Conservation (phyloP, 2,113 vertebrate species). For the Hippocampus guttulatus region DNA sequence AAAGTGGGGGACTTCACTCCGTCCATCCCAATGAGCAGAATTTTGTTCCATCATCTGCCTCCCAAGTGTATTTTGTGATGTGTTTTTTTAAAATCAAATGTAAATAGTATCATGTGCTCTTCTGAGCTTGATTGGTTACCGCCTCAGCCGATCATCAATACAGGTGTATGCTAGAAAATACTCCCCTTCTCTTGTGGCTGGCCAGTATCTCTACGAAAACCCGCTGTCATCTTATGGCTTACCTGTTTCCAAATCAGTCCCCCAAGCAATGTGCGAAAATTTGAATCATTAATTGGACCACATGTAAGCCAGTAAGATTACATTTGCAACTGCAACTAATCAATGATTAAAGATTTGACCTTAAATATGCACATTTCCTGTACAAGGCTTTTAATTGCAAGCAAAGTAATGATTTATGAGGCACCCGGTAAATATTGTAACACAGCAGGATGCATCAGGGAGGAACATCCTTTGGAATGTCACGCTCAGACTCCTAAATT, state of each 20-base stretch:
- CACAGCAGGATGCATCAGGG: no score
- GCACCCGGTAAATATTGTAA: no score
- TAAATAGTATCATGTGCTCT: conserved; percentile 13
- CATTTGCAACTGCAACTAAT: no score
- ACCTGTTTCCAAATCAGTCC: neutral
- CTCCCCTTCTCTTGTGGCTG: conserved; percentile 28
- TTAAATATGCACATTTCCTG: no score
- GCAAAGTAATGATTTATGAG: no score
- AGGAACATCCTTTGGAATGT: no score
- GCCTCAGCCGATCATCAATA: conserved; percentile 32
- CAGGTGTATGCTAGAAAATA: conserved; percentile 1
- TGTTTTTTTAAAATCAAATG: neutral
- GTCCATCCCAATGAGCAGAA: conserved; percentile 55
- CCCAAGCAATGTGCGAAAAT: neutral
- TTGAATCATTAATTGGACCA: neutral
- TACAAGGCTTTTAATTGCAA: no score
- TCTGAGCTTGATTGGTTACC: conserved; percentile 28
- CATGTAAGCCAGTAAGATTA: no score
- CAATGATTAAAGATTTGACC: no score
- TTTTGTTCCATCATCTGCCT: conserved; percentile 13
- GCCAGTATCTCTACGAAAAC: conserved; percentile 42
- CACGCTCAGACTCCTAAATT: no score
- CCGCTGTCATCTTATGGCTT: neutral
- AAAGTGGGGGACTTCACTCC: conserved; percentile 43
- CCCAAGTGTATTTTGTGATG: neutral